Evolutionary conservation across 2,888 invertebrate species (phyloP), one percentile per base, ranked within the genome.

Genomic region (Allolobophora icterica): DNA sequence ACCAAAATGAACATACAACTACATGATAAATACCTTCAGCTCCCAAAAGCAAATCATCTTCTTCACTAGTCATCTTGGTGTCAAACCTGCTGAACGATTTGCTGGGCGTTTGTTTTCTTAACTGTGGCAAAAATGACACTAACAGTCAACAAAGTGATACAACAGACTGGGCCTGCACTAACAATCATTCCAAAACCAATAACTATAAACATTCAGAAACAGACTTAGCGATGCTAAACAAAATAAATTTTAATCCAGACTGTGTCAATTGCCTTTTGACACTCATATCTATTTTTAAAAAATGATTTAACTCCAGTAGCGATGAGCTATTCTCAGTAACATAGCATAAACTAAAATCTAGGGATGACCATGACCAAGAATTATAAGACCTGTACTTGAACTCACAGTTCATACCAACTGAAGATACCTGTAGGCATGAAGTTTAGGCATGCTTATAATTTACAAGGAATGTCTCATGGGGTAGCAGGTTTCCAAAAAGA

Each of bases 31-130:
- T 71, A 71, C 71, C 71, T 71, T 71, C 71, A 71, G 71, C 71
- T 71, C 71, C 71, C 71, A 71, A 71, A 71, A 71, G n/a, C 71
- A 71, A 71, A 71, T 71, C 71, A 71, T 71, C 71, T 71, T 71
- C 71, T 71, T 71, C 71, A 71, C 71, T 71, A n/a, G 71, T n/a
- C 71, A 71, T 71, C 30, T n/a, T 71, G 30, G 71, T 71, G 30
- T n/a, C n/a, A 71, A n/a, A 71, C 0, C 71, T 71, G 30, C 11
- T 71, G 71, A 71, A n/a, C 71, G 8, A 71, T 71, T n/a, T 8
- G 71, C 71, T 71, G n/a, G 71, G 30, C n/a, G n/a, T 8, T 71
- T 71, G n/a, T 71, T 71, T 71, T 30, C 71, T 71, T 8, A 71
- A 71, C 71, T 71, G 71, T 13, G 8, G 71, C 30, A 71, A 24